Evolutionary conservation across 2,113 vertebrate genomes (phyloP).

Genomic region (Corvus hawaiiensis): DNA sequence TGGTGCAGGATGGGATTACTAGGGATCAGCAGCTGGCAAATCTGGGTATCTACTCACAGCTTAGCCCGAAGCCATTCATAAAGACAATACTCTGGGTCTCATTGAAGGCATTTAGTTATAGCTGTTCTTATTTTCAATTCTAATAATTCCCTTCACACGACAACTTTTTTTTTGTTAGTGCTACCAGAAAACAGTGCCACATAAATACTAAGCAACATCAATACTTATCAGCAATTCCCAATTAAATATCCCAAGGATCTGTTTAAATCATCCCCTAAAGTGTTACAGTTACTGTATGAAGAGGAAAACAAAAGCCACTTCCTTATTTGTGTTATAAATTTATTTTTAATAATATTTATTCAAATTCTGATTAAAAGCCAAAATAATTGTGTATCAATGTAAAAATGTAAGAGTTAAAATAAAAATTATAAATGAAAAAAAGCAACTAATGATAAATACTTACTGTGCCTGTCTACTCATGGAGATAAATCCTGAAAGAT

Average conservation of each 20-base stretch:
- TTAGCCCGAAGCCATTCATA: not conserved
- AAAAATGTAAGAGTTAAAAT: not conserved
- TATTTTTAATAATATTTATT: not conserved
- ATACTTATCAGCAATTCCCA: not conserved
- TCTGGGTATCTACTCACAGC: not conserved
- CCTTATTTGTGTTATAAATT: not conserved
- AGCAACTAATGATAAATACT: not conserved
- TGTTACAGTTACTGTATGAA: not conserved
- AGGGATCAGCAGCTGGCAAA: not conserved
- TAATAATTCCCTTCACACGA: not conserved
- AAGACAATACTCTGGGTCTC: not conserved
- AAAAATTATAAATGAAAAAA: not conserved
- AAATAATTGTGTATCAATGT: not conserved
- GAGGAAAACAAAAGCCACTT: not conserved
- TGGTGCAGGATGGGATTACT: not conserved
- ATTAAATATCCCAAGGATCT: not conserved
- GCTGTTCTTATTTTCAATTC: not conserved
- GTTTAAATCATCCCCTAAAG: not conserved
- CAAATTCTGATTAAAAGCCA: not conserved
- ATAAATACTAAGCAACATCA: not conserved
- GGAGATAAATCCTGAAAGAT: slow-evolving; percentile 5
- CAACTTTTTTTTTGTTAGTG: not conserved
- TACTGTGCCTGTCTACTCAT: not conserved
- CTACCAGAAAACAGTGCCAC: not conserved
- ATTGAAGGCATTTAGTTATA: not conserved